These are phyloP conservation scores for Psittacula cyanocephala DNA, from an alignment of 2,113 vertebrate genomes.

Conservation along the genomic window DNA sequence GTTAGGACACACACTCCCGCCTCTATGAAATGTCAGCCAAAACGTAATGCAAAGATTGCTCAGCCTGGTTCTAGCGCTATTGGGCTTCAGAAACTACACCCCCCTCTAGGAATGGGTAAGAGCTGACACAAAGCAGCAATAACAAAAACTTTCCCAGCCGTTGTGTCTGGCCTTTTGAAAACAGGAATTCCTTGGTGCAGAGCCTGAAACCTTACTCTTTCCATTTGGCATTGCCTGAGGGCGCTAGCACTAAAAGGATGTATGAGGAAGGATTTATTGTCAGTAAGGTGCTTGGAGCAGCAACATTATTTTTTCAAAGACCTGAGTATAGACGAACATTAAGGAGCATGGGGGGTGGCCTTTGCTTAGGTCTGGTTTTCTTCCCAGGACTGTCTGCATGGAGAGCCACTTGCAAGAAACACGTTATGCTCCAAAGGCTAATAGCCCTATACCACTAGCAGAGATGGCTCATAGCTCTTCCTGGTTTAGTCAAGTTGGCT, in stretches of 20 bases:
- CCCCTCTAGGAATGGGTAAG: constrained; percentile 6
- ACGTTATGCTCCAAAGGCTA: background rate
- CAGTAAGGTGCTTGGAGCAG: background rate
- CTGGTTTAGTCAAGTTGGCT: background rate
- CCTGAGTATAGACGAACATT: background rate
- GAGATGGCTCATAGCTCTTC: background rate
- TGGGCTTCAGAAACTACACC: constrained; percentile 30
- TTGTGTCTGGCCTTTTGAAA: constrained; percentile 52
- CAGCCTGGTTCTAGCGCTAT: background rate
- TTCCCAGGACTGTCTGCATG: background rate
- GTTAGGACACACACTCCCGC: background rate
- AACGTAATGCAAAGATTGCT: constrained; percentile 3
- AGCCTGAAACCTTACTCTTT: constrained; percentile 16
- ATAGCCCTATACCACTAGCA: background rate
- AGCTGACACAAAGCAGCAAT: constrained; percentile 45
- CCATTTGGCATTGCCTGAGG: background rate
- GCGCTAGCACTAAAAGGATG: background rate
- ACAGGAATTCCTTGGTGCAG: constrained; percentile 22
- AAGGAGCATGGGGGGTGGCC: background rate
- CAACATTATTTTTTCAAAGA: background rate
- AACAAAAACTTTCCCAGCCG: constrained; percentile 45
- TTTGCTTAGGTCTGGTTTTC: background rate
- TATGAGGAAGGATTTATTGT: background rate
- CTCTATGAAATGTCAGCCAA: constrained; percentile 29
- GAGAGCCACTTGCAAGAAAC: background rate